A percentile compares a stretch with the other conserved stretches of the same genome.
These are phyloP conservation scores for Crambe crambe DNA, from an alignment of 37 sponge, comb jelly and placozoan genomes.

Conservation along the genomic window DNA sequence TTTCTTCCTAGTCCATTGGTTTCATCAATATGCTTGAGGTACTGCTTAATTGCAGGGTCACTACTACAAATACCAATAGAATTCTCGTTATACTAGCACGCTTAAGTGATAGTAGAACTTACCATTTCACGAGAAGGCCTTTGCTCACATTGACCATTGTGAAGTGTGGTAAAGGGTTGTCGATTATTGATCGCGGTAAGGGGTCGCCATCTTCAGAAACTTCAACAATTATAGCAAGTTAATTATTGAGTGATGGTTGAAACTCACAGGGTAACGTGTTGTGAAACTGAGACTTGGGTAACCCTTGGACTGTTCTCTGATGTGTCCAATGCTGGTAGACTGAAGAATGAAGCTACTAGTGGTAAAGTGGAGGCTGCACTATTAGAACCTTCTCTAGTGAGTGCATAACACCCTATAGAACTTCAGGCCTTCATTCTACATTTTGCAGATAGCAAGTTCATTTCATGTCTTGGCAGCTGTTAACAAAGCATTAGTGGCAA, in stretches of 20 bases:
- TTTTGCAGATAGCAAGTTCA: slow-evolving; percentile 34
- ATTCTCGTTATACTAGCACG: not conserved
- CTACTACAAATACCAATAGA: slow-evolving; percentile 46
- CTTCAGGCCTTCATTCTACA: not conserved
- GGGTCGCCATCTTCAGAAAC: not conserved
- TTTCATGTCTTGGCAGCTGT: slow-evolving; percentile 57
- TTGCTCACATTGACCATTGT: slow-evolving; percentile 56
- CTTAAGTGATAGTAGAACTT: not conserved
- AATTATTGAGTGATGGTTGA: slow-evolving; percentile 14
- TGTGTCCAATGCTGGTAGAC: slow-evolving; percentile 19
- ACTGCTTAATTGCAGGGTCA: slow-evolving; percentile 89
- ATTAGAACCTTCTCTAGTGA: slow-evolving; percentile 42
- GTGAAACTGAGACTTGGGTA: slow-evolving; percentile 13
- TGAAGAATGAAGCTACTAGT: slow-evolving; percentile 25
- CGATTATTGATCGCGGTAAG: not conserved
- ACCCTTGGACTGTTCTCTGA: slow-evolving; percentile 24
- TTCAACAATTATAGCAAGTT: too few relatives aligned
- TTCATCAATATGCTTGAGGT: slow-evolving; percentile 78
- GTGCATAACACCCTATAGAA: not conserved
- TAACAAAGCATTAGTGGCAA: slow-evolving; percentile 42
- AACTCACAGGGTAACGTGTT: slow-evolving; percentile 6
- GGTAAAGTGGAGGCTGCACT: slow-evolving; percentile 30
- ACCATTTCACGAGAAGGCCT: slow-evolving; percentile 65
- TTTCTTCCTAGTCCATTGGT: slow-evolving; percentile 60
- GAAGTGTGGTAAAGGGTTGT: not conserved